A percentile compares a stretch with the other conserved stretches of the same genome.
phyloP scores from a whole-genome alignment of 64 coral and sea anemone genomes.

The Hydrozoanthus tunicans region DNA sequence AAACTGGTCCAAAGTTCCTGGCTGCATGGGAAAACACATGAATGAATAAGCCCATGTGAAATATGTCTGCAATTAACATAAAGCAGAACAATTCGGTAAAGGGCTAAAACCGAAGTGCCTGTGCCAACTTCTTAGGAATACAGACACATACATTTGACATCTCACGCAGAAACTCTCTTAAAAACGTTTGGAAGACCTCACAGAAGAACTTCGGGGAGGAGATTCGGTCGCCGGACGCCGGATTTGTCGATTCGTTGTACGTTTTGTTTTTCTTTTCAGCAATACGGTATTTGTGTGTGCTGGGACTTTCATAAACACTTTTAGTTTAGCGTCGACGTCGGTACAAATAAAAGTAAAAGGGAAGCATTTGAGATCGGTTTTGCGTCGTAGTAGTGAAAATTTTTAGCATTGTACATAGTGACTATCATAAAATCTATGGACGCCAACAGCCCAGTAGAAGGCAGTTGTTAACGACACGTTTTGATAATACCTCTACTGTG shows the following conservation, averaged over 20 bases:
- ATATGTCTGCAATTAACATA: no score
- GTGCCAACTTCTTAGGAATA: not conserved
- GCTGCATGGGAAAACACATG: no score
- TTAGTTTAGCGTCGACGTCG: not conserved
- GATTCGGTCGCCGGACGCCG: not conserved
- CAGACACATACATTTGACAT: not conserved
- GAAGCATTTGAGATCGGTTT: slow-evolving; percentile 9
- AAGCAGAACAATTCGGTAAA: not conserved
- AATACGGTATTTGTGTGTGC: not conserved
- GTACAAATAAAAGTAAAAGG: slow-evolving; percentile 25
- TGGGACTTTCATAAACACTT: slow-evolving; percentile 10
- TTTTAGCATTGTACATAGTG: slow-evolving; percentile 38
- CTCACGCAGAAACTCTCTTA: not conserved
- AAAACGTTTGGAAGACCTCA: no score
- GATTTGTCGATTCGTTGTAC: not conserved
- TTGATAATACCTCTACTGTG: no score
- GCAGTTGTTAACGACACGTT: no score
- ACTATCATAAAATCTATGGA: slow-evolving; percentile 33
- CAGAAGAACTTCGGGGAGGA: not conserved
- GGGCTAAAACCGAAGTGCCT: not conserved
- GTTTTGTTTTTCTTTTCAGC: not conserved
- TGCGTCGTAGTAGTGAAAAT: not conserved
- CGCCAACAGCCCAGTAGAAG: not conserved
- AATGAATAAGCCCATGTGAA: no score
- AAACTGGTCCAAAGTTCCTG: no score